A percentile compares a stretch with the other conserved stretches of the same genome.
phyloP scores from a whole-genome alignment of 2,888 invertebrate genomes.

The Nemotelus pantherinus region DNA sequence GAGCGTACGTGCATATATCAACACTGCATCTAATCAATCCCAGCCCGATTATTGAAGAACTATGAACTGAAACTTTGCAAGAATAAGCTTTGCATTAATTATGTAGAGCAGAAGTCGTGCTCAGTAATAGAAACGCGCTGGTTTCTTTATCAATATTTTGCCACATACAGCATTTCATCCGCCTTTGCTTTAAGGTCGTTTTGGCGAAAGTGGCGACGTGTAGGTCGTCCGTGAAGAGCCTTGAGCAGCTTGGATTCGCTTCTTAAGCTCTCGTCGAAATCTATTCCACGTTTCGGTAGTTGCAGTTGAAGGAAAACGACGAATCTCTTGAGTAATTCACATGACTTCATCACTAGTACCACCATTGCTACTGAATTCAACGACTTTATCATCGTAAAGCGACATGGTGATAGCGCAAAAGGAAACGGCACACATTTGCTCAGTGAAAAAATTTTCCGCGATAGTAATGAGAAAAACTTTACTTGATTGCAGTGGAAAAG shows the following conservation, averaged over 20 bases:
- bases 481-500: constrained; percentile 44
- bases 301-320: constrained; percentile 3
- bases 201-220: too few species aligned
- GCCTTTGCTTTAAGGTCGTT: background rate
- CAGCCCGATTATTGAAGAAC: background rate
- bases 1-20: too few species aligned
- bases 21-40: too few species aligned
- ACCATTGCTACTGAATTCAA: constrained; percentile 9
- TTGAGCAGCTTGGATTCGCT: constrained; percentile 1
- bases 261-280: background rate
- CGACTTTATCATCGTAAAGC: background rate
- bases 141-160: background rate
- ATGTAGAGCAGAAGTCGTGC: background rate
- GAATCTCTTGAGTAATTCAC: constrained; percentile 30
- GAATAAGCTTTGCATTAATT: constrained; percentile 11
- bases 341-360: constrained; percentile 34
- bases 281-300: constrained; percentile 14
- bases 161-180: background rate
- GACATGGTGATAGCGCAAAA: background rate
- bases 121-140: background rate
- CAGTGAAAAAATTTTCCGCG: constrained; percentile 39
- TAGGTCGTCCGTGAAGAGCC: background rate
- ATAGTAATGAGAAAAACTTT: constrained; percentile 40
- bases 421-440: constrained; percentile 17
- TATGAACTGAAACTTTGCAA: background rate